Percentiles rank a stretch among this genome's conserved stretches.
Conservation (phyloP, 1,140 invertebrate species). For the Phymastichus coffea region DNA sequence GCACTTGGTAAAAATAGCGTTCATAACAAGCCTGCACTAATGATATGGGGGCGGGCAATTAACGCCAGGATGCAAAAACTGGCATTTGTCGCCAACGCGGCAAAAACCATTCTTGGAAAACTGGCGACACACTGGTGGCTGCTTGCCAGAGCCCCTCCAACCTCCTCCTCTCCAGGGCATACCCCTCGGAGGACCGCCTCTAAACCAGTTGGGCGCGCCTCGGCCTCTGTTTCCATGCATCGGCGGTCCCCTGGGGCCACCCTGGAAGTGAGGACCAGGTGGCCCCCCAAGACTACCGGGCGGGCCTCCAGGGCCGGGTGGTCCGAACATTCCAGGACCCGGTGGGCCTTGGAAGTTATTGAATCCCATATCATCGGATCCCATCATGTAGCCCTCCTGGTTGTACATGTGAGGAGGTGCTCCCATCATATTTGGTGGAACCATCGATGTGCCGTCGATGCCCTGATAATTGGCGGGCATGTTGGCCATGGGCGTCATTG, state of each 20-base stretch:
- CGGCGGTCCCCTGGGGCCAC: conserved; percentile 50
- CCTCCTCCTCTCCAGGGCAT: conserved; percentile 54
- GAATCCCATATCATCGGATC: conserved; percentile 47
- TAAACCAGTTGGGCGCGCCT: conserved; percentile 46
- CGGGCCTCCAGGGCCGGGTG: background rate
- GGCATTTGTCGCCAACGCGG: conserved; percentile 73
- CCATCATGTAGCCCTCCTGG: conserved; percentile 48
- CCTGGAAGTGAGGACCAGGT: conserved; percentile 49
- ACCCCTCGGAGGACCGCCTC: conserved; percentile 47
- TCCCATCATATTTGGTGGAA: conserved; percentile 49
- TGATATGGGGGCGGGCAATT: conserved; percentile 65
- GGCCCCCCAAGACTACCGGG: conserved; percentile 28
- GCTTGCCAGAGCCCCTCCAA: conserved; percentile 55
- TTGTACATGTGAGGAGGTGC: conserved; percentile 60
- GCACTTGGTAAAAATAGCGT: no score
- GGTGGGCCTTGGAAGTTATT: conserved; percentile 48
- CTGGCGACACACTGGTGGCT: conserved; percentile 67
- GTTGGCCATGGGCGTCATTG: conserved; percentile 45
- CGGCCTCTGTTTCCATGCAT: conserved; percentile 60
- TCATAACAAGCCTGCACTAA: no score
- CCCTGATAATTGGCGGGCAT: conserved; percentile 39
- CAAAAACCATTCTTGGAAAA: conserved; percentile 78
- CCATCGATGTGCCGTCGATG: conserved; percentile 49
- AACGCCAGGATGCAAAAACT: conserved; percentile 73
- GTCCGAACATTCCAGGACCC: conserved; percentile 39